These are phyloP conservation scores for Clusia tigrina DNA, from an alignment of 2,888 invertebrate genomes.

Conservation along the genomic window DNA sequence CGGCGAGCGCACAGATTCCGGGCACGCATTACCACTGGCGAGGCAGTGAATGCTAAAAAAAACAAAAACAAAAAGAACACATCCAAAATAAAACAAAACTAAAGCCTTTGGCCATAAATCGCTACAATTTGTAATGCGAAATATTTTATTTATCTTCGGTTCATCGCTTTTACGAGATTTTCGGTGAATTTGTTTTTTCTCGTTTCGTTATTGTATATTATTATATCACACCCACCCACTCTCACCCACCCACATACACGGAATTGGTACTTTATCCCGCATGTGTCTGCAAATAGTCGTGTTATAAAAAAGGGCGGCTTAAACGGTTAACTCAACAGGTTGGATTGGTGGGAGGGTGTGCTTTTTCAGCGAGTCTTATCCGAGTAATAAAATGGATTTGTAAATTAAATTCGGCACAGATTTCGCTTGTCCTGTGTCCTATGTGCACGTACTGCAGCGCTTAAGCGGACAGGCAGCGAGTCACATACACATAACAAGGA, in stretches of 20 bases:
- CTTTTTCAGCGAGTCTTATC: too few relatives aligned
- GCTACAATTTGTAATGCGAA: conserved; percentile 57
- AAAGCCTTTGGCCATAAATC: conserved; percentile 41
- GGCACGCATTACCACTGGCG: conserved; percentile 37
- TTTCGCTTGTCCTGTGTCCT: too few relatives aligned
- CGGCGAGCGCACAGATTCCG: not conserved
- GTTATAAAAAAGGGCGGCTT: conserved; percentile 30
- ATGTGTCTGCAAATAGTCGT: conserved; percentile 24
- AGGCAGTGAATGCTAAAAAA: conserved; percentile 16
- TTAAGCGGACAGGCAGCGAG: too few relatives aligned
- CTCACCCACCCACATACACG: too few relatives aligned
- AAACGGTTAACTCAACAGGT: conserved; percentile 45
- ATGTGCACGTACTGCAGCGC: too few relatives aligned
- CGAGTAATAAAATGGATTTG: too few relatives aligned
- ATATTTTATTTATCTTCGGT: conserved; percentile 50
- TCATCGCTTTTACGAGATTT: conserved; percentile 15
- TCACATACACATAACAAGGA: too few relatives aligned
- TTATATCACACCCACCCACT: conserved; percentile 29
- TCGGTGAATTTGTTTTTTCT: conserved; percentile 21
- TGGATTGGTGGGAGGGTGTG: too few relatives aligned
- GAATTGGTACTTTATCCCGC: too few relatives aligned
- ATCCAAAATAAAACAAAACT: conserved; percentile 21
- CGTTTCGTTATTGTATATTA: conserved; percentile 26
- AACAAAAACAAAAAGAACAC: conserved; percentile 9
- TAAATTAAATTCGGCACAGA: too few relatives aligned